Percentiles rank a stretch among this genome's conserved stretches.
Evolutionary conservation across 2,797 vertebrate species (phyloP).

Genomic region (Esox masquinongy): DNA sequence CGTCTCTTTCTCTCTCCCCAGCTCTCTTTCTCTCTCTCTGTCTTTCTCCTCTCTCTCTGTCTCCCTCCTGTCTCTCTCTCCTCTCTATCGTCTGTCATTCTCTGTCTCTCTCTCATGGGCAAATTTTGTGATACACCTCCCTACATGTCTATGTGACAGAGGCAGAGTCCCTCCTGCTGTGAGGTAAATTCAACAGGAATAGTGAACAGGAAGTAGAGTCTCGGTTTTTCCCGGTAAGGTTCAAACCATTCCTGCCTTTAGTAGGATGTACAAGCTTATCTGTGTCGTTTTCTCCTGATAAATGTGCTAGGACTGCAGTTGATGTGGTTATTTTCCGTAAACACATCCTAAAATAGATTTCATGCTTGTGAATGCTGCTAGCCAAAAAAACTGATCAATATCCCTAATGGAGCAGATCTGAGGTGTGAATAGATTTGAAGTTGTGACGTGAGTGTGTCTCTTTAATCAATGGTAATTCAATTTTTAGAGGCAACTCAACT

Average conservation of each 20-base stretch:
- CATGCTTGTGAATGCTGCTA: not conserved
- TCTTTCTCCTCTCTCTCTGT: not conserved
- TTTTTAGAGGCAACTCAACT: not conserved
- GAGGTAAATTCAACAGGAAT: conserved; percentile 19
- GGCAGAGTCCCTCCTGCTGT: conserved; percentile 43
- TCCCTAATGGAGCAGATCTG: not conserved
- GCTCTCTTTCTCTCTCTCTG: not conserved
- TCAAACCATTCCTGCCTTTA: not conserved
- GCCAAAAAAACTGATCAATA: not conserved
- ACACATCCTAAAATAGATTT: not conserved
- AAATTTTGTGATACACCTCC: conserved; percentile 4
- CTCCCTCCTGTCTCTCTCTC: not conserved
- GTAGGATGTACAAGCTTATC: not conserved
- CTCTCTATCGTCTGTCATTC: not conserved
- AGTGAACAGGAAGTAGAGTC: not conserved
- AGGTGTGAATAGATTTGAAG: not conserved
- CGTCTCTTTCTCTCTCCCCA: conserved; percentile 2
- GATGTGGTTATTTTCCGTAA: conserved; percentile 1
- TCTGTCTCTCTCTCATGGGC: not conserved
- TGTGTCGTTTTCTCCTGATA: not conserved
- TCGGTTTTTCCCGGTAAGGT: not conserved
- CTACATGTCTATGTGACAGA: conserved; percentile 25
- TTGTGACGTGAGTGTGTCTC: not conserved
- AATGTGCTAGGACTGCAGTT: not conserved
- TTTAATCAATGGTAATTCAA: not conserved